A percentile compares a stretch with the other conserved stretches of the same genome.
phyloP scores from a whole-genome alignment of 2,797 vertebrate genomes.

The Chiloscyllium punctatum region DNA sequence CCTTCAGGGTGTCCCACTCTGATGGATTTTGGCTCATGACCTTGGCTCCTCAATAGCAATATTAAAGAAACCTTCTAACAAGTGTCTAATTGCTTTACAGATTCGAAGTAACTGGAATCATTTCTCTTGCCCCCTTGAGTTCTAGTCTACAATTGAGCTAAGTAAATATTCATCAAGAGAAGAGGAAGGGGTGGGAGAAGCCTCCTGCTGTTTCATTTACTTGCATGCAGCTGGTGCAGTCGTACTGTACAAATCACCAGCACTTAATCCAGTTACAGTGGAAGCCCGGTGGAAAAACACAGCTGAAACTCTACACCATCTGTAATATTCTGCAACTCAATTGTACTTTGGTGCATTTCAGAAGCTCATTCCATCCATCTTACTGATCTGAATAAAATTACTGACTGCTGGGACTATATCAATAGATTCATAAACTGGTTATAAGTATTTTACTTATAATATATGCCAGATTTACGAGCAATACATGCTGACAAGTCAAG shows the following conservation, averaged over 20 bases:
- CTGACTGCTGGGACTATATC: conserved; percentile 6
- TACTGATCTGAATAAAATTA: conserved; percentile 25
- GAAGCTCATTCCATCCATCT: conserved; percentile 27
- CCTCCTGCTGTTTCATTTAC: not conserved
- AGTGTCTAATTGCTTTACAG: not conserved
- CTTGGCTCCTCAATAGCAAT: no score
- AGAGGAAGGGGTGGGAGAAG: not conserved
- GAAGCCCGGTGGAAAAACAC: not conserved
- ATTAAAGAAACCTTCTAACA: not conserved
- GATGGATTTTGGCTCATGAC: not conserved
- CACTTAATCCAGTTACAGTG: conserved; percentile 6
- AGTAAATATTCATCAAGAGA: not conserved
- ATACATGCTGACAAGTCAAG: not conserved
- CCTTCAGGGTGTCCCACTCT: not conserved
- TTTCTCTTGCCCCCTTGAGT: no score
- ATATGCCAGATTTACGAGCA: conserved; percentile 6
- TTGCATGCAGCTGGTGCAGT: not conserved
- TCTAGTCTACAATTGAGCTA: not conserved
- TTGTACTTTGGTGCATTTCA: not conserved
- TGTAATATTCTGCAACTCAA: conserved; percentile 24
- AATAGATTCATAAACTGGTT: conserved; percentile 23
- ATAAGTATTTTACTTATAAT: conserved; percentile 7
- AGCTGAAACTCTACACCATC: not conserved
- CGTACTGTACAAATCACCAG: not conserved
- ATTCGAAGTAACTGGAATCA: not conserved